phyloP scores from a whole-genome alignment of 2,888 invertebrate species.

The Bombylius major region DNA sequence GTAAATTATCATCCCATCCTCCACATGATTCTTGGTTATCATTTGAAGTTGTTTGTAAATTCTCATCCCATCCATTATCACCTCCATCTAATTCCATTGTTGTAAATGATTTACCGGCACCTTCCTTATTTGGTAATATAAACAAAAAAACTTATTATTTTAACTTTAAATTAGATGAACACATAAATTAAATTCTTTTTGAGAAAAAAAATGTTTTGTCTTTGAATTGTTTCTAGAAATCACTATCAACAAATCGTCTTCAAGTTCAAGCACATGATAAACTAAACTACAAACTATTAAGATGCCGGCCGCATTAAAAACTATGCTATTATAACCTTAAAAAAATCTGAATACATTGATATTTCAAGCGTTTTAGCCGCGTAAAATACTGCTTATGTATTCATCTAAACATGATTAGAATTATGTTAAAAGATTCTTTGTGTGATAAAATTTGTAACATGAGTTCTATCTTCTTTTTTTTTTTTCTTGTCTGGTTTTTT shows the following conservation, averaged over 20 bases:
- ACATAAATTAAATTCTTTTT: neutral
- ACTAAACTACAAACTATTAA: too few species aligned
- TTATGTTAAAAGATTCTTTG: too few species aligned
- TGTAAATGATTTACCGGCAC: slow-evolving; percentile 9
- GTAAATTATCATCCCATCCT: slow-evolving; percentile 36
- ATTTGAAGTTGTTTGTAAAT: neutral
- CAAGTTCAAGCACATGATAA: too few species aligned
- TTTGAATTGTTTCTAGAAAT: too few species aligned
- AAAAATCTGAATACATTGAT: too few species aligned
- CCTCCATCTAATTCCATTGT: slow-evolving; percentile 2
- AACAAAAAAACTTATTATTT: neutral
- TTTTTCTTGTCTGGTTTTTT: neutral
- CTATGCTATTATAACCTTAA: too few species aligned
- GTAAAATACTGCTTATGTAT: too few species aligned
- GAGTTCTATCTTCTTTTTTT: neutral
- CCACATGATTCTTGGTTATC: slow-evolving; percentile 11
- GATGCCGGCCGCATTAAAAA: too few species aligned
- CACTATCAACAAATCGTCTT: too few species aligned
- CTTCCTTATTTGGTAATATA: neutral
- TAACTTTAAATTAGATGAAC: neutral
- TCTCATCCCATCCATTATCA: slow-evolving; percentile 27
- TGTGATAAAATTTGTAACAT: neutral
- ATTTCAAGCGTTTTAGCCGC: neutral
- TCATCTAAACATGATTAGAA: too few species aligned
- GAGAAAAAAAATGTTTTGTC: too few species aligned